Evolutionary conservation across 2,888 invertebrate species (phyloP).

Genomic region (Altica lythri): DNA sequence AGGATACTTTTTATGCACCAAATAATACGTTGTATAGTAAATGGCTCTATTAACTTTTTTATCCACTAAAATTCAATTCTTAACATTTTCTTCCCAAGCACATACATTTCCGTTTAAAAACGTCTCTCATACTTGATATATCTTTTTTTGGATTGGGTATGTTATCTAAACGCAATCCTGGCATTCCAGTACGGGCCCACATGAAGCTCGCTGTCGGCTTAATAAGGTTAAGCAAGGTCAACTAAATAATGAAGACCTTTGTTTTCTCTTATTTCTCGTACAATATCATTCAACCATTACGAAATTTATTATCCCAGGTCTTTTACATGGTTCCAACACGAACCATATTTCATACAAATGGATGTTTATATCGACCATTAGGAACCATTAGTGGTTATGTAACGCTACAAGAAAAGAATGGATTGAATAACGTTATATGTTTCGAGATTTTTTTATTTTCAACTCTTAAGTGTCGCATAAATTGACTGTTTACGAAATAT

Average conservation of each 20-base stretch:
- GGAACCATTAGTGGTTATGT: slow-evolving; percentile 4
- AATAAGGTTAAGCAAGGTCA: slow-evolving; percentile 20
- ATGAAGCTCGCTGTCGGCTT: slow-evolving; percentile 5
- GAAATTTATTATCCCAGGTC: slow-evolving; percentile 4
- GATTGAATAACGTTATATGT: slow-evolving; percentile 2
- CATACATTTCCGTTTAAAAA: too few relatives aligned
- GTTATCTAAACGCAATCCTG: background rate
- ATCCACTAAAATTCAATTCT: too few relatives aligned
- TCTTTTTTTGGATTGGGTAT: background rate
- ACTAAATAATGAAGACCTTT: slow-evolving; percentile 13
- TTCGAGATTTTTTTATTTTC: background rate
- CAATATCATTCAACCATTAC: slow-evolving; percentile 11
- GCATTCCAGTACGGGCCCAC: slow-evolving; percentile 8
- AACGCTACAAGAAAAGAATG: slow-evolving; percentile 1
- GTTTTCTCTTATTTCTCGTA: slow-evolving; percentile 15
- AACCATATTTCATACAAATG: slow-evolving; percentile 10
- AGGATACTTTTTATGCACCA: too few relatives aligned
- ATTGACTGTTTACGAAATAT: slow-evolving; percentile 7
- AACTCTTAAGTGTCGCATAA: background rate
- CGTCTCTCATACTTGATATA: background rate
- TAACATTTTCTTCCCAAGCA: too few relatives aligned
- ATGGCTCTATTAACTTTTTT: too few relatives aligned
- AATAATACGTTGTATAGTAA: too few relatives aligned
- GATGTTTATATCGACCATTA: slow-evolving; percentile 7
- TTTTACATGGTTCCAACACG: slow-evolving; percentile 3